Evolutionary conservation across 2,888 invertebrate species (phyloP).

Genomic region (Cephus runcator): DNA sequence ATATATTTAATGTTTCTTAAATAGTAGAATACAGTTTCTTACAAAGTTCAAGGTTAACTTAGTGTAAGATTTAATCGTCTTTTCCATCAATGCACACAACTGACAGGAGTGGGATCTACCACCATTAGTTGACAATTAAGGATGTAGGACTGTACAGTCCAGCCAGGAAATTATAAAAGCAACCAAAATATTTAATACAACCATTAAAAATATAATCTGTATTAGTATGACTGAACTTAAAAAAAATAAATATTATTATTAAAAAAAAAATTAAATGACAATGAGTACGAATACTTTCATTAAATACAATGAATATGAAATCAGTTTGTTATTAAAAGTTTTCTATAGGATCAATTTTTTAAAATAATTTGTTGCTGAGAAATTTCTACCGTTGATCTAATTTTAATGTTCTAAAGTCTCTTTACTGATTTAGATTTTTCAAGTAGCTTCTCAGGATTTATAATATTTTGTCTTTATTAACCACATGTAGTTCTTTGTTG

Average conservation of each 20-base stretch:
- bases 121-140: neutral
- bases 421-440: too few relatives aligned
- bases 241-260: neutral
- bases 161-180: neutral
- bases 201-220: neutral
- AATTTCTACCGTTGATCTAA: neutral
- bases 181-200: neutral
- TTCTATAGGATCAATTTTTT: too few relatives aligned
- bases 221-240: neutral
- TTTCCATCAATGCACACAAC: neutral
- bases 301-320: neutral
- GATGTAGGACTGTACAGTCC: neutral
- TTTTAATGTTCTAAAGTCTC: neutral
- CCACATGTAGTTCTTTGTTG: too few relatives aligned
- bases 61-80: neutral
- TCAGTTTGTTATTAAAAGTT: too few relatives aligned
- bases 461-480: too few relatives aligned
- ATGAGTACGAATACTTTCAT: too few relatives aligned
- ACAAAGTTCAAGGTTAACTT: conserved; percentile 23
- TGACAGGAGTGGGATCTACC: neutral
- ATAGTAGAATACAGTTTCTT: conserved; percentile 14
- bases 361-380: neutral
- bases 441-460: neutral
- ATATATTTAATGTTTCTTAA: neutral
- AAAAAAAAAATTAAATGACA: neutral